Percentiles rank a stretch among this genome's conserved stretches.
phyloP scores from a whole-genome alignment of 2,888 invertebrate species.

The Enchytraeus crypticus region DNA sequence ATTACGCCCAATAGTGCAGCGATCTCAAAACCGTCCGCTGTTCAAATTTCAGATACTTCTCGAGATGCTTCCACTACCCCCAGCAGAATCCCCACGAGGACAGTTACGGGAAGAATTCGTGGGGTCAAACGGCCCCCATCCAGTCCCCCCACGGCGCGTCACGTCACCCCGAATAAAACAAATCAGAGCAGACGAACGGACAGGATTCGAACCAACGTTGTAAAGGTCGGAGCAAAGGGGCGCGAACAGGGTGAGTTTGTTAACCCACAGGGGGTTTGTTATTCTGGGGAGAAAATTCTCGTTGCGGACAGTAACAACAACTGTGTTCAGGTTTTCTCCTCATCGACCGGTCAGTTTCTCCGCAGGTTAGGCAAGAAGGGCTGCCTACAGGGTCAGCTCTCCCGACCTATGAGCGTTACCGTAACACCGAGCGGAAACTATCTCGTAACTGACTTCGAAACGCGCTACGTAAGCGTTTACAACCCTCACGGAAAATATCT shows the following conservation, averaged over 20 bases:
- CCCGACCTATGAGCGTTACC: constrained; percentile 53
- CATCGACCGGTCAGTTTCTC: constrained; percentile 49
- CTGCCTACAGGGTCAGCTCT: constrained; percentile 51
- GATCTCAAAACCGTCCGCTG: too few species aligned
- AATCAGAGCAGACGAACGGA: not conserved
- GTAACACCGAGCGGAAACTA: constrained; percentile 50
- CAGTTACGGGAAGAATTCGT: not conserved
- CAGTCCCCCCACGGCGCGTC: not conserved
- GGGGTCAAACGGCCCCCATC: not conserved
- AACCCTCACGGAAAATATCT: constrained; percentile 52
- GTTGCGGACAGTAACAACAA: constrained; percentile 54
- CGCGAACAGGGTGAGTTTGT: constrained; percentile 53
- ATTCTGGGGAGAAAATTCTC: constrained; percentile 47
- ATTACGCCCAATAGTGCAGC: too few species aligned
- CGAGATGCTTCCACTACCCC: not conserved
- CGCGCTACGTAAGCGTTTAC: constrained; percentile 53
- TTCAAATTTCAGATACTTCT: too few species aligned
- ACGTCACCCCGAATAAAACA: not conserved
- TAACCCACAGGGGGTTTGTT: constrained; percentile 53
- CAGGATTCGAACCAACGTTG: constrained; percentile 14
- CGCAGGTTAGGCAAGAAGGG: constrained; percentile 49
- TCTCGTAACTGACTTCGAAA: constrained; percentile 54
- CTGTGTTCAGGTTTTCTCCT: constrained; percentile 44
- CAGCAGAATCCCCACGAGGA: constrained; percentile 26
- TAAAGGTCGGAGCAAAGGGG: constrained; percentile 51